Evolutionary conservation across 2,797 vertebrate species (phyloP), one percentile per base, ranked within the genome.

Genomic region (Morus bassanus): DNA sequence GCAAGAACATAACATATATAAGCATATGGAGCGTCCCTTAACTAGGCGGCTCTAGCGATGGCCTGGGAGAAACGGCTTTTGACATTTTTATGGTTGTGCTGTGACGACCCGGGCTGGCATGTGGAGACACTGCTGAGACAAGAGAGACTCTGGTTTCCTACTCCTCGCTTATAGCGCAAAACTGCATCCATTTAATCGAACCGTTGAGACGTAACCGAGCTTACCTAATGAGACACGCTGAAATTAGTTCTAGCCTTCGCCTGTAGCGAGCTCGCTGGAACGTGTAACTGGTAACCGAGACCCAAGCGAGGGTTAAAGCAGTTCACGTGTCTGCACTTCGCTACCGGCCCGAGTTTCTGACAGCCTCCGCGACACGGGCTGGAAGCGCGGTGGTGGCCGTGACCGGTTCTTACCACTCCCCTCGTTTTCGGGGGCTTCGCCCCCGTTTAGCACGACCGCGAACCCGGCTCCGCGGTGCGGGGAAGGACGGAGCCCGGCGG

Each of bases 21-120:
- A 31, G 79, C 22, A 2, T 0, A 7, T 1, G 4, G 11, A 10
- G 28, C 0, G n/a, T 1, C 78, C 39, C n/a, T 24, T 1, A 5
- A 13, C 15, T 0, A 0, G 64, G 0, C 3, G 37, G 30, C 61
- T 11, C 21, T 35, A n/a, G 76, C 5, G 2, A 9, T 0, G 68
- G 75, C 50, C 85, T 2, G 91, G 64, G 68, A 35, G 39, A 31
- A 28, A 11, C 2, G 5, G 6, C 2, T 13, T 35, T 30, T 28
- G 94, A 15, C 48, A 3, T 2, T 46, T 45, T 59, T 23, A 27
- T 1, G 88, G 65, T 73, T 37, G 81, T 2, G 24, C 65, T 5
- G 39, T 6, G 75, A 14, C 11, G 59, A 35, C 18, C 76, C 1
- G 82, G 18, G 76, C 35, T 31, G 6, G 59, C 39, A 4, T 8